A percentile compares a stretch with the other conserved stretches of the same genome.
Conservation (phyloP, 2,113 vertebrate species). For the Actenoides lindsayi region DNA sequence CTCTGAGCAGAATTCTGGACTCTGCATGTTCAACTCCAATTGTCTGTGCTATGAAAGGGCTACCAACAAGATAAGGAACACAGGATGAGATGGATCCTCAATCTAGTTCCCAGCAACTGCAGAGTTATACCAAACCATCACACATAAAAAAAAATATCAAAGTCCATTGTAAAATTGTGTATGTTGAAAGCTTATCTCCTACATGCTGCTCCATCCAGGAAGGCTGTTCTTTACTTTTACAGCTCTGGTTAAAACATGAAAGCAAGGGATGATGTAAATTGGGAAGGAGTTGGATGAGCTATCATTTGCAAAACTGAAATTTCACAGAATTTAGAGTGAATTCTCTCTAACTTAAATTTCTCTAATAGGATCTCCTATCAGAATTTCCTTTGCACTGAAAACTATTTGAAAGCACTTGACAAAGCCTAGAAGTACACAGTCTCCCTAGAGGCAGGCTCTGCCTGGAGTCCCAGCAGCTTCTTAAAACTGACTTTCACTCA, state of each 20-base stretch:
- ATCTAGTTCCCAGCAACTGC: not conserved
- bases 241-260: not conserved
- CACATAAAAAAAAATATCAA: not conserved
- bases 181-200: not conserved
- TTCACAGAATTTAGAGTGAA: not conserved
- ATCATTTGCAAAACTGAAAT: not conserved
- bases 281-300: not conserved
- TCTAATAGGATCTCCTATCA: not conserved
- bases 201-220: not conserved
- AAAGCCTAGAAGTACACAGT: not conserved
- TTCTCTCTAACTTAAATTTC: not conserved
- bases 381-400: not conserved
- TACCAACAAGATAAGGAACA: not conserved
- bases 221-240: not conserved
- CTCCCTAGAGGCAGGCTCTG: not conserved
- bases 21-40: not conserved
- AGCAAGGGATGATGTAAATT: not conserved
- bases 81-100: not conserved
- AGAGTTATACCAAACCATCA: not conserved
- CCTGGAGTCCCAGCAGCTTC: not conserved
- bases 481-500: not conserved
- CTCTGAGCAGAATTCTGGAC: not conserved
- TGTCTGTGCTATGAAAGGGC: not conserved
- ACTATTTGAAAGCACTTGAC: not conserved
- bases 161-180: not conserved